These are phyloP conservation scores for Dynastes hyllus DNA, from an alignment of 2,888 invertebrate species.

Conservation along the genomic window DNA sequence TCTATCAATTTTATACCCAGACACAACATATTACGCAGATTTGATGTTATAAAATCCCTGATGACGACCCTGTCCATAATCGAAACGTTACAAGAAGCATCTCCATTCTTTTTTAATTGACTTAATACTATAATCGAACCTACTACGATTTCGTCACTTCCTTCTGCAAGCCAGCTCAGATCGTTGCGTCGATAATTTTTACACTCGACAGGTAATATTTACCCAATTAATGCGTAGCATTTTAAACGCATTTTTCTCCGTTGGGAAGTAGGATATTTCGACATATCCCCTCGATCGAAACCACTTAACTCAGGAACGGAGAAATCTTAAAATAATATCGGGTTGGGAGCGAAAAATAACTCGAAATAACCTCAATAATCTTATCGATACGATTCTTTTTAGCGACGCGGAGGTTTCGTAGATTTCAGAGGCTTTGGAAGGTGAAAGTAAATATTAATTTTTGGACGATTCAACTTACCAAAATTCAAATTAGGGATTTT, in stretches of 20 bases:
- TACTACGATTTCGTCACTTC: too few species aligned
- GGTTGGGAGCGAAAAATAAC: background rate
- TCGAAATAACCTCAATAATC: conserved; percentile 8
- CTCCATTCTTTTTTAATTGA: too few species aligned
- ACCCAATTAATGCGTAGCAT: conserved; percentile 7
- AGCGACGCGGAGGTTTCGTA: too few species aligned
- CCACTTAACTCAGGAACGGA: background rate
- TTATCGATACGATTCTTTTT: background rate
- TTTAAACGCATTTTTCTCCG: conserved; percentile 4
- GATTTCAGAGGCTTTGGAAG: background rate
- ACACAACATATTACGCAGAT: too few species aligned
- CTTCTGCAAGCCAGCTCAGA: too few species aligned
- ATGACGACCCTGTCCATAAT: too few species aligned
- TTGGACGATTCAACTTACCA: background rate
- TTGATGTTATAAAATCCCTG: too few species aligned
- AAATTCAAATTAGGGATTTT: conserved; percentile 13
- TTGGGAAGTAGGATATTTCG: conserved; percentile 40
- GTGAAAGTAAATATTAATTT: conserved; percentile 35
- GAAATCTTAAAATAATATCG: conserved; percentile 21
- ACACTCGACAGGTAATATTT: background rate
- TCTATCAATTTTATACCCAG: too few species aligned
- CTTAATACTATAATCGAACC: too few species aligned
- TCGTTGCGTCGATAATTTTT: too few species aligned
- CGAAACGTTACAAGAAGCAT: too few species aligned
- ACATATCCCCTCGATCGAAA: conserved; percentile 19